Evolutionary conservation across 2,797 vertebrate species (phyloP).

Genomic region (Mormyrus proboscirostris): DNA sequence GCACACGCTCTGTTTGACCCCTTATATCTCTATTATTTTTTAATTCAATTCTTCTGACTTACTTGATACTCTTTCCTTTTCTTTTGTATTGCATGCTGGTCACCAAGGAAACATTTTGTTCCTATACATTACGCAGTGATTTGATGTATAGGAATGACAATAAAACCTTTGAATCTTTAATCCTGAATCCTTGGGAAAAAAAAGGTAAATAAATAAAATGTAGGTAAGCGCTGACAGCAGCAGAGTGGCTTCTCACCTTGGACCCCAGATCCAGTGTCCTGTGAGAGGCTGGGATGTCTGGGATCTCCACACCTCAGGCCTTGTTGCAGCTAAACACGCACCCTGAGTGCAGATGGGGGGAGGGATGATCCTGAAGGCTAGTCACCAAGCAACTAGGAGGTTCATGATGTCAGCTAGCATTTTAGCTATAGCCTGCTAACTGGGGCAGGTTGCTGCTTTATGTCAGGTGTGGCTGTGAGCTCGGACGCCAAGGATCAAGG

Average conservation of each 20-base stretch:
- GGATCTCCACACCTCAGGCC: background rate
- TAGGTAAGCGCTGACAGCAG: background rate
- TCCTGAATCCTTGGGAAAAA: background rate
- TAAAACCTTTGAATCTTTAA: background rate
- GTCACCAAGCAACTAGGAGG: background rate
- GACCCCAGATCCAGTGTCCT: background rate
- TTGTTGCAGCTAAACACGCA: background rate
- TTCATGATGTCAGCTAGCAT: background rate
- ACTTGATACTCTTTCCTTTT: background rate
- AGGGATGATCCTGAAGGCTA: background rate
- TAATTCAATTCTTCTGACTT: background rate
- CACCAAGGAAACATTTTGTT: background rate
- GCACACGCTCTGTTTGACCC: background rate
- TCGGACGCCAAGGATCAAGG: background rate
- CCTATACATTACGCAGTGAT: background rate
- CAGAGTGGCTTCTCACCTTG: background rate
- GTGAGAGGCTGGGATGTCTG: background rate
- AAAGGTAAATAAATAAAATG: background rate
- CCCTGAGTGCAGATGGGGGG: background rate
- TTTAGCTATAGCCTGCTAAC: background rate
- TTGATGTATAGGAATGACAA: background rate
- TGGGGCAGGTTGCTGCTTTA: background rate
- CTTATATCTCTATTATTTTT: background rate
- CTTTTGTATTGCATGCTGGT: background rate
- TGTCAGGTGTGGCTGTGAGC: background rate